Percentiles rank a stretch among this genome's conserved stretches.
phyloP scores from a whole-genome alignment of 2,888 invertebrate species.

The Mantis religiosa region DNA sequence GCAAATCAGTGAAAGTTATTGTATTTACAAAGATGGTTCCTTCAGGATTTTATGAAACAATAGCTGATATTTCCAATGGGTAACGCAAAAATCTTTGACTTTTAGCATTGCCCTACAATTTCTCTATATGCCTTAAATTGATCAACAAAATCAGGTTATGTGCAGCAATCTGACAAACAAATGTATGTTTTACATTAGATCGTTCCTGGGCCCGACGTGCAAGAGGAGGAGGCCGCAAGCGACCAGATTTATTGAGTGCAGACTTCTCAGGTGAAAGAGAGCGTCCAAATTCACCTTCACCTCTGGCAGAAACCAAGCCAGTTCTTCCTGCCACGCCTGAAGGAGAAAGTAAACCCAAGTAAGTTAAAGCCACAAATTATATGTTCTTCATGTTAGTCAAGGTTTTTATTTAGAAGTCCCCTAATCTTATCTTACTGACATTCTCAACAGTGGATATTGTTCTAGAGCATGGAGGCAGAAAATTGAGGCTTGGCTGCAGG shows the following conservation, averaged over 20 bases:
- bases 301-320: slow-evolving; percentile 55
- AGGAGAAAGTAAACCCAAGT: slow-evolving; percentile 53
- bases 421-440: background rate
- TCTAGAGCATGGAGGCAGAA: slow-evolving; percentile 80
- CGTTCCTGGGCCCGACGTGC: slow-evolving; percentile 84
- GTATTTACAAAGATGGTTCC: too few relatives aligned
- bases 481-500: slow-evolving; percentile 87
- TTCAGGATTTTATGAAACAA: too few relatives aligned
- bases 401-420: background rate
- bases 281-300: slow-evolving; percentile 64
- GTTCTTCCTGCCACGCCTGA: slow-evolving; percentile 40
- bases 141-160: too few relatives aligned
- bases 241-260: slow-evolving; percentile 71
- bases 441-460: background rate
- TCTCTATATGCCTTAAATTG: too few relatives aligned
- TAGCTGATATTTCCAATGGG: too few relatives aligned
- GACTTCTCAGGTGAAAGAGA: slow-evolving; percentile 71
- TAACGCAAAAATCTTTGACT: too few relatives aligned
- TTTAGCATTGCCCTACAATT: too few relatives aligned
- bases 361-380: slow-evolving; percentile 46
- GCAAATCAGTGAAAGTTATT: too few relatives aligned
- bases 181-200: slow-evolving; percentile 49
- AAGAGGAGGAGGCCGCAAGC: slow-evolving; percentile 65
- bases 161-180: too few relatives aligned
- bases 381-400: background rate